Evolutionary conservation across 92 coral and sea anemone genomes (phyloP).

Genomic region (Umimayanthus chanpuru): DNA sequence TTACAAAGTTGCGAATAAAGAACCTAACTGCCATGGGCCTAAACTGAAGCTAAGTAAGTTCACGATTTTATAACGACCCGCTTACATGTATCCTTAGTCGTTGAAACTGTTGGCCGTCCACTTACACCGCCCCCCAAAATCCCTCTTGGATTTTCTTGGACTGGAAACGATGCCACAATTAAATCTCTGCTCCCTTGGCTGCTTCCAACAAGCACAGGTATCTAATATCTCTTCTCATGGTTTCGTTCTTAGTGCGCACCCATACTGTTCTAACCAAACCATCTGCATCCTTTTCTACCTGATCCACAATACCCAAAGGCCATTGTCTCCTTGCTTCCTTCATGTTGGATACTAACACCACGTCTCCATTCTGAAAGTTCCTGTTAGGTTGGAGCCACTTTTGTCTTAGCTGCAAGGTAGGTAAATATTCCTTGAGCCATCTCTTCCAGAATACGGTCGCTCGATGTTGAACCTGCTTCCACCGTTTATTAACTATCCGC

Average conservation of each 20-base stretch:
- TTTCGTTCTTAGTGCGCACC: neutral
- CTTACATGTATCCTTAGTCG: too few species aligned
- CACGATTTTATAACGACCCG: too few species aligned
- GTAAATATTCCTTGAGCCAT: constrained; percentile 2
- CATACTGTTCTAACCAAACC: neutral
- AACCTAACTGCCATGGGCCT: too few species aligned
- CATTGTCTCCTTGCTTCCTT: constrained; percentile 6
- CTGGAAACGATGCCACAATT: neutral
- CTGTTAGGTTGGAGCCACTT: constrained; percentile 1
- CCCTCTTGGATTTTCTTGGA: constrained; percentile 3
- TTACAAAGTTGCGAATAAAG: too few species aligned
- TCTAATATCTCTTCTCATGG: constrained; percentile 4
- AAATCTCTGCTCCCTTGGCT: neutral
- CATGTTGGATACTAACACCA: constrained; percentile 5
- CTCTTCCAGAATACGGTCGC: neutral
- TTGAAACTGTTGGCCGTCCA: neutral
- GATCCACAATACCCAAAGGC: constrained; percentile 4
- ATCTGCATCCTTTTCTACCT: constrained; percentile 5
- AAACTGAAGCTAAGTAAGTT: too few species aligned
- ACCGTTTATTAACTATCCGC: constrained; percentile 1
- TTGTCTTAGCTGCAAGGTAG: constrained; percentile 6
- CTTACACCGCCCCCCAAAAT: constrained; percentile 15
- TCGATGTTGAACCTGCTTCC: constrained; percentile 6
- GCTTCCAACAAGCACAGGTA: neutral
- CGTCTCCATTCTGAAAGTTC: constrained; percentile 1